A percentile compares a stretch with the other conserved stretches of the same genome.
These are phyloP conservation scores for Eumeta japonica DNA, from an alignment of 1,140 invertebrate genomes.

Conservation along the genomic window DNA sequence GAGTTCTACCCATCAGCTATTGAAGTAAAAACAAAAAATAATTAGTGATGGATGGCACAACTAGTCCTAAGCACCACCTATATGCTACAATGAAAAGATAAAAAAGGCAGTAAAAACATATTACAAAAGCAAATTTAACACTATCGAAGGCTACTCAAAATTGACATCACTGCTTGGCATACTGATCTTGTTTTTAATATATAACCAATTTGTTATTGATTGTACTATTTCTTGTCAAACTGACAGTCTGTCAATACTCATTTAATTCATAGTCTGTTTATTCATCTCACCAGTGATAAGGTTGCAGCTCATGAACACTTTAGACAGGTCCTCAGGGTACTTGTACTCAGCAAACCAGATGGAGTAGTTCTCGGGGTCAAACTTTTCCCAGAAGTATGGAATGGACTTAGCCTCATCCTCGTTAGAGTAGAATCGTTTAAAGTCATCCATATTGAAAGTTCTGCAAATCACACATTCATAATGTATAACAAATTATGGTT, in stretches of 20 bases:
- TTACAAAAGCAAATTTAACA: too few relatives aligned
- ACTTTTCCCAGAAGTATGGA: slow-evolving; percentile 98
- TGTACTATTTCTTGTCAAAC: not conserved
- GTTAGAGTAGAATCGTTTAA: slow-evolving; percentile 96
- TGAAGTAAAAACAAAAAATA: too few relatives aligned
- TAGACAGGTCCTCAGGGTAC: slow-evolving; percentile 87
- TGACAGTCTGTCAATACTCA: not conserved
- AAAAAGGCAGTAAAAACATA: too few relatives aligned
- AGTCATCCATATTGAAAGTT: slow-evolving; percentile 94
- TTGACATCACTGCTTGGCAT: too few relatives aligned
- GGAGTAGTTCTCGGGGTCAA: slow-evolving; percentile 94
- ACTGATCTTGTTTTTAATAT: not conserved
- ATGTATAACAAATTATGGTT: slow-evolving; percentile 12
- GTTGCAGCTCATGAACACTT: slow-evolving; percentile 96
- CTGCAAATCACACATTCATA: slow-evolving; percentile 48
- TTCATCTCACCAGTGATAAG: slow-evolving; percentile 82
- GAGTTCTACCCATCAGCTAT: too few relatives aligned
- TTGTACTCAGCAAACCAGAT: slow-evolving; percentile 99
- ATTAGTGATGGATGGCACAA: too few relatives aligned
- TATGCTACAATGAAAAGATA: too few relatives aligned
- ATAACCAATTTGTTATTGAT: not conserved
- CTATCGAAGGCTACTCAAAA: too few relatives aligned
- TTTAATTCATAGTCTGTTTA: not conserved
- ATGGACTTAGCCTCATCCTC: slow-evolving; percentile 91
- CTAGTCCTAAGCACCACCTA: too few relatives aligned